A percentile compares a stretch with the other conserved stretches of the same genome.
Evolutionary conservation across 2,113 vertebrate genomes (phyloP).

Genomic region (human (Homo sapiens)): DNA sequence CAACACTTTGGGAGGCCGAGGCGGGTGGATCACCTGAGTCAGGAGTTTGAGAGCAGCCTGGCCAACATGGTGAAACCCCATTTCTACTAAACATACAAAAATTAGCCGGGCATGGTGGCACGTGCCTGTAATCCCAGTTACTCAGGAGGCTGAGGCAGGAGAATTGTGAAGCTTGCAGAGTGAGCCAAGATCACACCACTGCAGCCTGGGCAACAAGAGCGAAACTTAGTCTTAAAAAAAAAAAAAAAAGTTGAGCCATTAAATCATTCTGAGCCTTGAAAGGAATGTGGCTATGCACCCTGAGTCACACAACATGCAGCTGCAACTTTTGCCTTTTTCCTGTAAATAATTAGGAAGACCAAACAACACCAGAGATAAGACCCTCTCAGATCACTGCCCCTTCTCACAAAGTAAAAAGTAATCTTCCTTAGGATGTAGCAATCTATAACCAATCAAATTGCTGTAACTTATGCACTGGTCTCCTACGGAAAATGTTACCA

Average conservation of each 20-base stretch:
- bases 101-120: too few relatives aligned
- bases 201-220: too few relatives aligned
- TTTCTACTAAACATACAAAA: too few relatives aligned
- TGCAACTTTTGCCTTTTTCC: not conserved
- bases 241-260: not conserved
- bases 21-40: too few relatives aligned
- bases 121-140: too few relatives aligned
- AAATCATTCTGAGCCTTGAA: not conserved
- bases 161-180: too few relatives aligned
- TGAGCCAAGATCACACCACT: too few relatives aligned
- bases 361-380: not conserved
- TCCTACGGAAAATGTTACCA: not conserved
- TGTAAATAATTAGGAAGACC: not conserved
- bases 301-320: not conserved
- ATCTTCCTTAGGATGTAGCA: not conserved
- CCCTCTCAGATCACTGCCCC: not conserved
- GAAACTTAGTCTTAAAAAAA: too few relatives aligned
- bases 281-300: not conserved
- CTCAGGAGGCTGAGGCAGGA: too few relatives aligned
- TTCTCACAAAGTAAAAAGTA: not conserved
- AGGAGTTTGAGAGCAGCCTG: too few relatives aligned
- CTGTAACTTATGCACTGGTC: not conserved
- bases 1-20: too few relatives aligned
- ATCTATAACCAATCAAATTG: not conserved
- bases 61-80: too few relatives aligned